Conservation (phyloP, 2,797 vertebrate species). For the Eulemur albifrons region DNA sequence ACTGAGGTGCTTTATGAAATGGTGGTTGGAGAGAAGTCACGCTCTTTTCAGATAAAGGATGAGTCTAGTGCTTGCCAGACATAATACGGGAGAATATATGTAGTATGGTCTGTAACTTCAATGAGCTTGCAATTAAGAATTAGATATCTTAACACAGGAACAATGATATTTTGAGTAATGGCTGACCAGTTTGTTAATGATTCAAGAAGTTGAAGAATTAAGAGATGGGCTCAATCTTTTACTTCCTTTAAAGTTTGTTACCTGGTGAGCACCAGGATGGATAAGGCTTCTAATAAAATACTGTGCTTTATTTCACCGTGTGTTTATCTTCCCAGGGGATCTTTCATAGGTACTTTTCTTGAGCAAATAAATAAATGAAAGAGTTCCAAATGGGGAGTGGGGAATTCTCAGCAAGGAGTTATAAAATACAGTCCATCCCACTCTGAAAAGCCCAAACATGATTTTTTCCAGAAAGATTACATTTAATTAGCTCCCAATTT, state of each 20-base stretch:
- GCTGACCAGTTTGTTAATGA: background rate
- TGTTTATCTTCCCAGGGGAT: background rate
- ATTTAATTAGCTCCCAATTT: constrained; percentile 71
- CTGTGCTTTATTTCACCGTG: background rate
- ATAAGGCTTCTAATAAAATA: background rate
- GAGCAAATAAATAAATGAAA: constrained; percentile 46
- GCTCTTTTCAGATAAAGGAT: background rate
- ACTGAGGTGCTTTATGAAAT: background rate
- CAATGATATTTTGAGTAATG: background rate
- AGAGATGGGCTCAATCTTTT: background rate
- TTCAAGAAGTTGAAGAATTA: background rate
- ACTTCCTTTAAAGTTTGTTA: background rate
- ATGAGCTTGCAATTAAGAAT: background rate
- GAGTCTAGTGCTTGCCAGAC: background rate
- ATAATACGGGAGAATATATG: background rate
- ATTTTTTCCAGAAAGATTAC: constrained; percentile 54
- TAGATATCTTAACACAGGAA: background rate
- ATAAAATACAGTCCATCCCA: constrained; percentile 19
- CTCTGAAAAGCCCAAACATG: constrained; percentile 11
- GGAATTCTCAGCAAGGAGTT: constrained; percentile 35
- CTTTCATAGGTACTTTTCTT: background rate
- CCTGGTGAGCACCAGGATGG: background rate
- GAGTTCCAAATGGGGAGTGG: background rate
- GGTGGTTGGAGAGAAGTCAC: background rate
- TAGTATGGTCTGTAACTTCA: background rate